These are phyloP conservation scores for Synergus umbraculus DNA, from an alignment of 2,888 invertebrate genomes.

Conservation along the genomic window DNA sequence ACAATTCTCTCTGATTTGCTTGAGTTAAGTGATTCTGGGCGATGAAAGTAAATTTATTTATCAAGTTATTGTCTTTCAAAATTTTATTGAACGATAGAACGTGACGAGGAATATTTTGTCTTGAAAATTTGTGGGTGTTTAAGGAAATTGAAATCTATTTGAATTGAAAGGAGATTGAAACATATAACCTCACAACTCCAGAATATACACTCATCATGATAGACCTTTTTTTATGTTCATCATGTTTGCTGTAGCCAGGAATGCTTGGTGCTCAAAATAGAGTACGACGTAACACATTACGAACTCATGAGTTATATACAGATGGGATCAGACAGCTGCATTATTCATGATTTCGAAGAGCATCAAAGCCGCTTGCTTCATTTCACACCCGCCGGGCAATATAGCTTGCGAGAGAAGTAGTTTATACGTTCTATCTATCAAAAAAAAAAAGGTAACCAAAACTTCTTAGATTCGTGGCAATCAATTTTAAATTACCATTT, in stretches of 20 bases:
- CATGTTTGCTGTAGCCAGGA: slow-evolving; percentile 31
- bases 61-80: not conserved
- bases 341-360: slow-evolving; percentile 67
- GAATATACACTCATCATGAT: slow-evolving; percentile 24
- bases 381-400: slow-evolving; percentile 63
- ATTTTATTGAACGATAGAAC: not conserved
- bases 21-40: not conserved
- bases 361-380: slow-evolving; percentile 69
- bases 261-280: slow-evolving; percentile 33
- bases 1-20: not conserved
- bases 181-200: slow-evolving; percentile 5
- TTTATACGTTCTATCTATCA: slow-evolving; percentile 7
- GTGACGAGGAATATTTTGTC: not conserved
- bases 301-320: slow-evolving; percentile 64
- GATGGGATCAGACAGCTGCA: slow-evolving; percentile 66
- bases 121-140: not conserved
- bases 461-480: not conserved
- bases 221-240: slow-evolving; percentile 18
- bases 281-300: slow-evolving; percentile 63
- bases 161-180: not conserved
- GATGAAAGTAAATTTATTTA: not conserved
- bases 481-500: not conserved
- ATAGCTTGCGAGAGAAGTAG: slow-evolving; percentile 4
- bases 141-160: not conserved
- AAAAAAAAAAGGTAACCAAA: not conserved